Conservation (phyloP, 2,797 vertebrate genomes). For the Sebastes aleutianus region DNA sequence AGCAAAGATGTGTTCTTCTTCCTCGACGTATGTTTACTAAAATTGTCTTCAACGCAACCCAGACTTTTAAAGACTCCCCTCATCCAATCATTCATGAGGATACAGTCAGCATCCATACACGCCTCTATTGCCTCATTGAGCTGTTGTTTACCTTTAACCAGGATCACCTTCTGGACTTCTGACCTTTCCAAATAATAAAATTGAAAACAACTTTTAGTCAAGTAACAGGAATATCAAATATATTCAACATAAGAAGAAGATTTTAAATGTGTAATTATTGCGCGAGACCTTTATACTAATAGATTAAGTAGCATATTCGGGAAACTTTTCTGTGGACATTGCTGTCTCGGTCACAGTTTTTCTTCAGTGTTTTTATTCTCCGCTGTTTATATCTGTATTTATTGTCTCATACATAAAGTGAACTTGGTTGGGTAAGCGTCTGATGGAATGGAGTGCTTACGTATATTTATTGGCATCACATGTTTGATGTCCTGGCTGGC, state of each 20-base stretch:
- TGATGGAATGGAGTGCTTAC: background rate
- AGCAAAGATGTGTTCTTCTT: constrained; percentile 17
- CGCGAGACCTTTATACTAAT: background rate
- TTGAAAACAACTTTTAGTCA: background rate
- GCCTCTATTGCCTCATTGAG: constrained; percentile 48
- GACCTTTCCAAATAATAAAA: background rate
- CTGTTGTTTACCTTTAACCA: constrained; percentile 34
- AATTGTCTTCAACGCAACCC: background rate
- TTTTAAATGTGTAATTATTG: background rate
- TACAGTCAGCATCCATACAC: constrained; percentile 50
- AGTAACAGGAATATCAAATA: background rate
- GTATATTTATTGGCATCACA: background rate
- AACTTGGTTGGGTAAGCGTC: constrained; percentile 25
- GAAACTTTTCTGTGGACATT: background rate
- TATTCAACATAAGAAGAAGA: background rate
- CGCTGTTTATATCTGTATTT: background rate
- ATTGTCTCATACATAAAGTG: background rate
- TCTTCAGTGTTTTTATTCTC: constrained; percentile 29
- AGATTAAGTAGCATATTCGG: background rate
- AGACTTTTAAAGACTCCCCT: constrained; percentile 67
- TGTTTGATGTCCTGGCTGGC: background rate
- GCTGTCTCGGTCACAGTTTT: background rate
- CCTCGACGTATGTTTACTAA: constrained; percentile 32
- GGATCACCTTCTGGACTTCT: constrained; percentile 62
- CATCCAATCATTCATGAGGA: constrained; percentile 71